Evolutionary conservation across 92 coral and sea anemone genomes (phyloP).

Genomic region (Bergia puertoricense): DNA sequence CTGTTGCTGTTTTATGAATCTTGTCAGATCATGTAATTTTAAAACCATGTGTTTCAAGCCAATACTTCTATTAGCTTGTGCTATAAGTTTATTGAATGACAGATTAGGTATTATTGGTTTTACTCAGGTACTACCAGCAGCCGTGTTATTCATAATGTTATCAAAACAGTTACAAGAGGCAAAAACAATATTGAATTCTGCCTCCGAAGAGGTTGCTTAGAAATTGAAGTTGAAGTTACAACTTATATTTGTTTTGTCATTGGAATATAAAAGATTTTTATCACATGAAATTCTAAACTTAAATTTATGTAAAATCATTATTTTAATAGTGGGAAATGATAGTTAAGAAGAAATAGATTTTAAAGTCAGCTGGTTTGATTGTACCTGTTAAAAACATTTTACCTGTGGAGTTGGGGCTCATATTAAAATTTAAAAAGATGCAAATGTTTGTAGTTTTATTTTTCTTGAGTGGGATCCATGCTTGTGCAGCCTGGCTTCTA

Average conservation of each 20-base stretch:
- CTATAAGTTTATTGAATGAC: not conserved
- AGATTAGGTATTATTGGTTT: constrained; percentile 21
- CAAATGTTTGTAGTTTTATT: constrained; percentile 41
- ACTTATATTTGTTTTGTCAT: not conserved
- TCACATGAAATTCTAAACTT: not conserved
- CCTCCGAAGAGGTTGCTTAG: not conserved
- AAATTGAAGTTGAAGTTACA: not conserved
- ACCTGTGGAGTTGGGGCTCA: constrained; percentile 34
- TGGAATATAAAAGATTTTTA: not conserved
- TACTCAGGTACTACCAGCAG: constrained; percentile 36
- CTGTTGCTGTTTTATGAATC: constrained; percentile 16
- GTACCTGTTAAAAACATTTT: constrained; percentile 34
- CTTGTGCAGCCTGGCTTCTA: constrained; percentile 17
- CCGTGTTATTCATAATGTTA: constrained; percentile 7
- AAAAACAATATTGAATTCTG: constrained; percentile 22
- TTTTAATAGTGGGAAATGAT: not conserved
- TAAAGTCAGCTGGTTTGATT: constrained; percentile 13
- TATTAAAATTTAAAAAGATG: constrained; percentile 44
- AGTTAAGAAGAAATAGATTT: constrained; percentile 4
- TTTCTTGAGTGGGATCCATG: constrained; percentile 35
- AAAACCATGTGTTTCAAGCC: constrained; percentile 38
- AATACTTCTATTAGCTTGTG: not conserved
- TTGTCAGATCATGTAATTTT: constrained; percentile 34
- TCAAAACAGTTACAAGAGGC: constrained; percentile 37
- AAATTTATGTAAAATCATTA: not conserved